phyloP scores from a whole-genome alignment of 2,113 vertebrate genomes.

The Crotophaga sulcirostris region DNA sequence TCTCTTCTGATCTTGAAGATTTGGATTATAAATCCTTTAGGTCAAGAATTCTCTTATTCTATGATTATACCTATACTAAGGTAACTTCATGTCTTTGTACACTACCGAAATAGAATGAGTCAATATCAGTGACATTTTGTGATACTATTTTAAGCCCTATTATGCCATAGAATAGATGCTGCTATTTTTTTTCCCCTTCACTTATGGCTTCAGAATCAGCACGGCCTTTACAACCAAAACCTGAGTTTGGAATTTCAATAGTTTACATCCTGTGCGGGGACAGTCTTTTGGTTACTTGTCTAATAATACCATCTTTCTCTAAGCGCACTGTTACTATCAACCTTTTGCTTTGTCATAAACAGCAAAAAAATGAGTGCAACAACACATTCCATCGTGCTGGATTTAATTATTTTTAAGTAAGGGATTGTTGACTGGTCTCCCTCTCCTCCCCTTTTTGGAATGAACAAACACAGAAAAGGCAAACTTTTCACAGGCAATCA shows the following conservation, averaged over 20 bases:
- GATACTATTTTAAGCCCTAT: background rate
- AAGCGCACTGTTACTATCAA: background rate
- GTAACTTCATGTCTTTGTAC: background rate
- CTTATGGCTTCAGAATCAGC: background rate
- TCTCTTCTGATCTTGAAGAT: background rate
- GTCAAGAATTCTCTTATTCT: background rate
- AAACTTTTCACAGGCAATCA: background rate
- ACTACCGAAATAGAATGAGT: background rate
- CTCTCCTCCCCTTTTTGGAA: background rate
- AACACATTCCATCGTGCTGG: background rate
- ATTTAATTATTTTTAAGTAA: background rate
- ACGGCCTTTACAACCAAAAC: background rate
- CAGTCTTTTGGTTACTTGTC: background rate
- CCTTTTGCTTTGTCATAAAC: background rate
- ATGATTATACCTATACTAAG: background rate
- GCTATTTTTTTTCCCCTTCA: background rate
- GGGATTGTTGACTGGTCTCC: background rate
- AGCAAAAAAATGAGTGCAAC: background rate
- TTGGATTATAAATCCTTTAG: background rate
- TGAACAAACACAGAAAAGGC: background rate
- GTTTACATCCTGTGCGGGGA: background rate
- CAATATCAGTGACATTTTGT: background rate
- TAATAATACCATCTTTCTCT: background rate
- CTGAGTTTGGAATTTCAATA: background rate
- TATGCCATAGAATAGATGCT: background rate